Evolutionary conservation across 2,888 invertebrate genomes (phyloP).

Genomic region (Mylabris sibirica): DNA sequence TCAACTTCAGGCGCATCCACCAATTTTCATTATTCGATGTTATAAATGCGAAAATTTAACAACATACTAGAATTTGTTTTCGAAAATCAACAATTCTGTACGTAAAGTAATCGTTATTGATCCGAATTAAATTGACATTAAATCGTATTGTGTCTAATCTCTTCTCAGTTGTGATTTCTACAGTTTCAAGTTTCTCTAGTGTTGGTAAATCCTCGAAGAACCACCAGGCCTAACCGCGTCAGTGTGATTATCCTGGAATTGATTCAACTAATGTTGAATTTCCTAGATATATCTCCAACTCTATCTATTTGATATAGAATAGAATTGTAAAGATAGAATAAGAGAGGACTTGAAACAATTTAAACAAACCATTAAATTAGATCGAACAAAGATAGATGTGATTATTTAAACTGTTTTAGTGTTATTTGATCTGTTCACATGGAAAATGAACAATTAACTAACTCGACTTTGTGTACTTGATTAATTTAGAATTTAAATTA

Average conservation of each 20-base stretch:
- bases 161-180: neutral
- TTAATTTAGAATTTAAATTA: neutral
- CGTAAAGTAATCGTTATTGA: neutral
- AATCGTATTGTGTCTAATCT: neutral
- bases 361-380: slow-evolving; percentile 6
- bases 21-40: neutral
- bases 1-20: neutral
- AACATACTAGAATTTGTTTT: neutral
- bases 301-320: neutral
- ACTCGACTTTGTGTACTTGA: neutral
- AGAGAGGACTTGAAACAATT: neutral
- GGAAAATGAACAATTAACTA: slow-evolving; percentile 8
- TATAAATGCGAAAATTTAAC: neutral
- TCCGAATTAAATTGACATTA: slow-evolving; percentile 1
- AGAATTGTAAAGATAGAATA: neutral
- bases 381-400: slow-evolving; percentile 4
- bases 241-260: slow-evolving; percentile 1
- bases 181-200: slow-evolving; percentile 7
- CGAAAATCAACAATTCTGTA: neutral
- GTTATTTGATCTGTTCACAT: slow-evolving; percentile 2
- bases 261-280: slow-evolving; percentile 8
- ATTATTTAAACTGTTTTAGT: slow-evolving; percentile 1
- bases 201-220: slow-evolving; percentile 6
- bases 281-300: neutral
- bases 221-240: neutral